Evolutionary conservation across 1,140 invertebrate species (phyloP).

Genomic region (Gryon sp.): DNA sequence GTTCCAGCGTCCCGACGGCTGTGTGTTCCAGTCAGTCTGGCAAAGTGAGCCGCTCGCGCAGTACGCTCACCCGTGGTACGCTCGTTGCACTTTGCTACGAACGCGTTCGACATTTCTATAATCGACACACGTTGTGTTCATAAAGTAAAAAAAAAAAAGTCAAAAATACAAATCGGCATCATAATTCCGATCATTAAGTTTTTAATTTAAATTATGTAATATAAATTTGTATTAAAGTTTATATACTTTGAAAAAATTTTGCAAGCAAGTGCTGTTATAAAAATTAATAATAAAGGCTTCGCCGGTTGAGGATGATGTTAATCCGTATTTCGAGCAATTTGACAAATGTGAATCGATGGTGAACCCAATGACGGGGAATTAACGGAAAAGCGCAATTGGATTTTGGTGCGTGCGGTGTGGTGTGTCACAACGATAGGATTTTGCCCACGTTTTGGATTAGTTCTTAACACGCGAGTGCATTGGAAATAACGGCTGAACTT

Average conservation of each 20-base stretch:
- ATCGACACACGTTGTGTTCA: conserved; percentile 37
- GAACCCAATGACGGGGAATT: conserved; percentile 22
- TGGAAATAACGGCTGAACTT: conserved; percentile 23
- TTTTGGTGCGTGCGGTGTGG: conserved; percentile 29
- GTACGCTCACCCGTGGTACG: conserved; percentile 33
- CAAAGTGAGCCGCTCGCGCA: conserved; percentile 57
- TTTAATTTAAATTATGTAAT: too few species aligned
- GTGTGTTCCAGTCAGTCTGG: conserved; percentile 53
- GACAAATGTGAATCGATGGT: conserved; percentile 29
- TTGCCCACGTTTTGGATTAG: conserved; percentile 39
- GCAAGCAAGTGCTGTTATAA: neutral
- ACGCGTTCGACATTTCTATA: conserved; percentile 31
- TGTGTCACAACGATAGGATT: conserved; percentile 27
- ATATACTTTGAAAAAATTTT: neutral
- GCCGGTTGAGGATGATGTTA: too few species aligned
- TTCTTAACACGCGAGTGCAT: conserved; percentile 36
- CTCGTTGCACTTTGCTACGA: conserved; percentile 32
- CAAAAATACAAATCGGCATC: neutral
- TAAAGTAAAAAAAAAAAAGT: neutral
- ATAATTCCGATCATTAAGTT: too few species aligned
- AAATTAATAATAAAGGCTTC: too few species aligned
- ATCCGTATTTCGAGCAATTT: conserved; percentile 1
- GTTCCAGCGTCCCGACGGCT: conserved; percentile 52
- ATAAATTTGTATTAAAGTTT: too few species aligned
- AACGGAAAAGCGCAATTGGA: neutral